A percentile compares a stretch with the other conserved stretches of the same genome.
These are phyloP conservation scores for Muntiacus muntjak DNA, from an alignment of 2,113 vertebrate species.

Conservation along the genomic window DNA sequence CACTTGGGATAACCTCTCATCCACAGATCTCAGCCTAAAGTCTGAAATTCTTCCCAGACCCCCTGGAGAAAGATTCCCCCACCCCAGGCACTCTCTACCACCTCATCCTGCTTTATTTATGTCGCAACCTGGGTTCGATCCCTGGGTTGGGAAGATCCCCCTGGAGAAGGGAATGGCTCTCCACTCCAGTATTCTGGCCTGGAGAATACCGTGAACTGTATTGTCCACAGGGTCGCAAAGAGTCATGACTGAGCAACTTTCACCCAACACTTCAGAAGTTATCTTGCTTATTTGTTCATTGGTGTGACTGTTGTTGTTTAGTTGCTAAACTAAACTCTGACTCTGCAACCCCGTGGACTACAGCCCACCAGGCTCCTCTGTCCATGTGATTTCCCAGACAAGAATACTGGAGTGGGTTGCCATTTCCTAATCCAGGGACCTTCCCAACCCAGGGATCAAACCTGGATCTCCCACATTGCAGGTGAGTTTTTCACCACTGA, in stretches of 20 bases:
- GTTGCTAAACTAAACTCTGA: not conserved
- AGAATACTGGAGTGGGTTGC: not conserved
- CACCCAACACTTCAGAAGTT: not conserved
- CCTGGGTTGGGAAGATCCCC: not conserved
- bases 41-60: not conserved
- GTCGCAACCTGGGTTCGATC: not conserved
- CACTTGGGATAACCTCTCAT: not conserved
- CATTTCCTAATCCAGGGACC: not conserved
- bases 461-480: not conserved
- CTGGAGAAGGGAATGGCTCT: not conserved
- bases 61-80: not conserved
- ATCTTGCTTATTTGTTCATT: not conserved
- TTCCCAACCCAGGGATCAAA: not conserved
- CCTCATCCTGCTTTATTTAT: not conserved
- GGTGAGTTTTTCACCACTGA: not conserved
- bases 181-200: not conserved
- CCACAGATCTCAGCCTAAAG: not conserved
- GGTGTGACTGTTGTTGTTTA: not conserved
- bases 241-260: not conserved
- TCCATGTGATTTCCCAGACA: not conserved
- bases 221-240: not conserved
- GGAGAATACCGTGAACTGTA: not conserved
- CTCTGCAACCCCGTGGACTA: not conserved
- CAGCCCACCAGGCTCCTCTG: not conserved
- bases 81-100: not conserved